phyloP scores from a whole-genome alignment of 2,888 invertebrate genomes.

The Netelia fuscicornis region DNA sequence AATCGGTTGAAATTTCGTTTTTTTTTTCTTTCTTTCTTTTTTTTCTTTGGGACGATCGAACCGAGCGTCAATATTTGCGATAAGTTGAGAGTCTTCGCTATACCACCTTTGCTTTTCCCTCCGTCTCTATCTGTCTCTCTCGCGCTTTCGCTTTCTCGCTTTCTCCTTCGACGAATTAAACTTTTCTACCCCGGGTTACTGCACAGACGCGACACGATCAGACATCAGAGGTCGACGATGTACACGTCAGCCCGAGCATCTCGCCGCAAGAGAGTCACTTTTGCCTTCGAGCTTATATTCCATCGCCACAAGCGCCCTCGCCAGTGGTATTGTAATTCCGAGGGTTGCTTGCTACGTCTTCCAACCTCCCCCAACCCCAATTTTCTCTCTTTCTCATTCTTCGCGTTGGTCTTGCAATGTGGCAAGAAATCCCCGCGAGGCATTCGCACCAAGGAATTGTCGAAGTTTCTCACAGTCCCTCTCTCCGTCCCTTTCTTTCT shows the following conservation, averaged over 20 bases:
- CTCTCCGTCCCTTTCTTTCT: background rate
- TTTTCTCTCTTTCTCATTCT: background rate
- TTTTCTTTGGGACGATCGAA: slow-evolving; percentile 11
- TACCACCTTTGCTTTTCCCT: slow-evolving; percentile 15
- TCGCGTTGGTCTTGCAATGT: slow-evolving; percentile 26
- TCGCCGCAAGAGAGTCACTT: slow-evolving; percentile 32
- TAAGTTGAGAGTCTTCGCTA: slow-evolving; percentile 31
- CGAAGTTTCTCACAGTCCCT: slow-evolving; percentile 71
- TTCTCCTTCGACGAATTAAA: slow-evolving; percentile 48
- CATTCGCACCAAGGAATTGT: slow-evolving; percentile 70
- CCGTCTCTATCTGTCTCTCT: background rate
- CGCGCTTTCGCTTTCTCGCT: slow-evolving; percentile 21
- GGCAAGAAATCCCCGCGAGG: slow-evolving; percentile 37
- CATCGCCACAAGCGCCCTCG: slow-evolving; percentile 44
- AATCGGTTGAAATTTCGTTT: background rate
- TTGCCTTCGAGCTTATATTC: slow-evolving; percentile 24
- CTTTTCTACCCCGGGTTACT: slow-evolving; percentile 57
- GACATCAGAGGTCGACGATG: slow-evolving; percentile 4
- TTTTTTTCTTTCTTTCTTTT: background rate
- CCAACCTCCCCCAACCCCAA: background rate
- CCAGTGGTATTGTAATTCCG: slow-evolving; percentile 66
- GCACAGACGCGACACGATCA: slow-evolving; percentile 20
- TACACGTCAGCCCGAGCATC: slow-evolving; percentile 9
- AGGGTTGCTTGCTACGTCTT: slow-evolving; percentile 9
- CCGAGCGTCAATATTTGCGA: slow-evolving; percentile 38